Conservation (phyloP, 2,797 vertebrate genomes). For the Acropternis orthonyx region DNA sequence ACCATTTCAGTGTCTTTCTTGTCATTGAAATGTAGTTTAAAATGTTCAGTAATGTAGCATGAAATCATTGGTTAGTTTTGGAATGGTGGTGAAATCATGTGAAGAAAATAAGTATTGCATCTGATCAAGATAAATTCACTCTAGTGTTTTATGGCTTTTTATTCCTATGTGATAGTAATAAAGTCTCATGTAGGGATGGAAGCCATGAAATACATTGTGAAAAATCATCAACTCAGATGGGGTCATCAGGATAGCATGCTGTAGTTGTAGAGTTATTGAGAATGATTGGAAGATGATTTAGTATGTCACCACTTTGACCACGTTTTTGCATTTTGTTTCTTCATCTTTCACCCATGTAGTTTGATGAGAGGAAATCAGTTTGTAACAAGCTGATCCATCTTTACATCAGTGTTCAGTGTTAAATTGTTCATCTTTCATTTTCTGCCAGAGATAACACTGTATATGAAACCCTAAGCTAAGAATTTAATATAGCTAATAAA, state of each 20-base stretch:
- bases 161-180: constrained; percentile 99
- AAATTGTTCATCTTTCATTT: constrained; percentile 66
- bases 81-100: constrained; percentile 83
- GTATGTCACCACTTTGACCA: constrained; percentile 61
- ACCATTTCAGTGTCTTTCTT: constrained; percentile 76
- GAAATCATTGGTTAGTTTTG: constrained; percentile 82
- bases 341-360: constrained; percentile 54
- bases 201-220: constrained; percentile 98
- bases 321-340: constrained; percentile 67
- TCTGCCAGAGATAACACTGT: constrained; percentile 62
- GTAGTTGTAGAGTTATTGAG: constrained; percentile 72
- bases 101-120: constrained; percentile 85
- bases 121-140: constrained; percentile 89
- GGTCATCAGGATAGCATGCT: constrained; percentile 80
- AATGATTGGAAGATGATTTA: constrained; percentile 68
- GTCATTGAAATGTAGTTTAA: constrained; percentile 79
- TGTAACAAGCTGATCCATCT: constrained; percentile 46
- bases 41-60: constrained; percentile 81
- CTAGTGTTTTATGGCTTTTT: constrained; percentile 99
- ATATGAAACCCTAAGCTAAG: constrained; percentile 57
- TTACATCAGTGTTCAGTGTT: constrained; percentile 48
- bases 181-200: constrained; percentile 97
- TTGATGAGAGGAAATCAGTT: constrained; percentile 67
- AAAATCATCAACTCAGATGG: constrained; percentile 88
- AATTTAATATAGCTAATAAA: constrained; percentile 11